A percentile compares a stretch with the other conserved stretches of the same genome.
Evolutionary conservation across 2,888 invertebrate species (phyloP).

Genomic region (Acanthosepion esculentum): DNA sequence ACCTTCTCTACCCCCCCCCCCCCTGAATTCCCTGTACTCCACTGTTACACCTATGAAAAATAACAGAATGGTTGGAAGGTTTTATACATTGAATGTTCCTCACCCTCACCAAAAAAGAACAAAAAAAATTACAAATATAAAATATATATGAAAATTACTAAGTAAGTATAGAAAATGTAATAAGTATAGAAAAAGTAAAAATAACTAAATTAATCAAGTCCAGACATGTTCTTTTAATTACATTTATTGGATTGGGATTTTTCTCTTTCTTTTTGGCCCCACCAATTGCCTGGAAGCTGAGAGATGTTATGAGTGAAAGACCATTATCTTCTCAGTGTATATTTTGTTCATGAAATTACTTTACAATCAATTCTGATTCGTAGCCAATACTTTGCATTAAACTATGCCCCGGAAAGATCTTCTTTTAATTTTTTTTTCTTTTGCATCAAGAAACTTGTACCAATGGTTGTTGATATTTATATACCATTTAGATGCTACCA

Average conservation of each 20-base stretch:
- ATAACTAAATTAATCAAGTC: slow-evolving; percentile 1
- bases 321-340: background rate
- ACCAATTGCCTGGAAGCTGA: background rate
- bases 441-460: background rate
- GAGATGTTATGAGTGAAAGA: background rate
- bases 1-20: background rate
- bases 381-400: background rate
- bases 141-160: background rate
- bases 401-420: background rate
- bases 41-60: background rate
- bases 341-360: slow-evolving; percentile 33
- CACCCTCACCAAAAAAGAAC: background rate
- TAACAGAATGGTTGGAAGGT: background rate
- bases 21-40: background rate
- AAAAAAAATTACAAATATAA: background rate
- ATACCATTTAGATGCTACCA: background rate
- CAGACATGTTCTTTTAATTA: slow-evolving; percentile 23
- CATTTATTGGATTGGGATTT: background rate
- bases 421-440: background rate
- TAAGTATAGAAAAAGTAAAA: background rate
- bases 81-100: background rate
- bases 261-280: slow-evolving; percentile 7
- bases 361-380: slow-evolving; percentile 15
- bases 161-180: background rate
- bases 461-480: background rate